These are phyloP conservation scores for Myanophis thanlyinensis DNA, from an alignment of 2,113 vertebrate species.

Conservation along the genomic window DNA sequence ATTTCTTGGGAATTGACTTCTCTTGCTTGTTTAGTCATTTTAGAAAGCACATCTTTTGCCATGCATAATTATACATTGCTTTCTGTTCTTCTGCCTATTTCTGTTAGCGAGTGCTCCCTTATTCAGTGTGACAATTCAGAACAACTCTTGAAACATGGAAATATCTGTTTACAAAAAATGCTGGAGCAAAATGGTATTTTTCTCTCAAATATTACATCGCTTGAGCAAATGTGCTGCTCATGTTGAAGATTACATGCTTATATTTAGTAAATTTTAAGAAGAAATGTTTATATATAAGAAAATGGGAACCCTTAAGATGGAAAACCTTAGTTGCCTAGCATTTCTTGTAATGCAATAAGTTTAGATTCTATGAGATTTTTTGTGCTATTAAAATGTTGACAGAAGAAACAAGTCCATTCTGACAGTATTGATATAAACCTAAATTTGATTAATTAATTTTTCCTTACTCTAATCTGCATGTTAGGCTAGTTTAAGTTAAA, in stretches of 20 bases:
- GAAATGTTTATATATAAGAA: conserved; percentile 16
- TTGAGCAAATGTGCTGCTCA: not conserved
- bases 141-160: not conserved
- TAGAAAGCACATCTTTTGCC: conserved; percentile 27
- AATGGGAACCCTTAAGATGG: conserved; percentile 25
- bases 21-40: conserved; percentile 21
- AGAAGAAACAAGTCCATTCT: not conserved
- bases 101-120: not conserved
- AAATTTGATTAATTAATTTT: conserved; percentile 22
- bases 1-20: conserved; percentile 29
- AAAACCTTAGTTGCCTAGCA: conserved; percentile 36
- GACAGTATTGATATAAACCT: conserved; percentile 27
- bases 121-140: not conserved
- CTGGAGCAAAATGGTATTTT: not conserved
- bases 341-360: conserved; percentile 32
- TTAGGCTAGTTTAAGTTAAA: not conserved
- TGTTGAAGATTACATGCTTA: not conserved
- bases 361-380: conserved; percentile 36
- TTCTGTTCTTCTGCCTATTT: not conserved
- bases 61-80: not conserved
- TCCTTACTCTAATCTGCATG: not conserved
- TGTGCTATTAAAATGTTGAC: conserved; percentile 9
- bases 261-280: not conserved
- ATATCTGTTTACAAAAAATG: not conserved
- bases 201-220: not conserved